Percentiles rank a stretch among this genome's conserved stretches.
phyloP scores from a whole-genome alignment of 2,113 vertebrate genomes.

The Strigops habroptila region DNA sequence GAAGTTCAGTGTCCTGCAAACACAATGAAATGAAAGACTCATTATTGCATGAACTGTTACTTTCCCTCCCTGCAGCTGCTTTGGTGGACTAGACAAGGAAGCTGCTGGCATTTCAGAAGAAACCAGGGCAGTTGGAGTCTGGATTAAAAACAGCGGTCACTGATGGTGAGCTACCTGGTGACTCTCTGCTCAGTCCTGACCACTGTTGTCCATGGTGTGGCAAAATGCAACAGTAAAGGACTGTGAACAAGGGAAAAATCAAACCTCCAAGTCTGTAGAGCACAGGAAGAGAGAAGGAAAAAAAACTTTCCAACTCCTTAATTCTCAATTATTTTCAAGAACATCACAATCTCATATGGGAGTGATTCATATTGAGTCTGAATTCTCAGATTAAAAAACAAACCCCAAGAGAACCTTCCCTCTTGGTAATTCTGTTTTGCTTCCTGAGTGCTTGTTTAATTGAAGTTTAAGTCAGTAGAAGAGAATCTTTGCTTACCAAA shows the following conservation, averaged over 20 bases:
- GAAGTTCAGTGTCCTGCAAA: not conserved
- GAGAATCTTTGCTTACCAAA: not conserved
- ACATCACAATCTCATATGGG: not conserved
- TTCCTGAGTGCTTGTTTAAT: not conserved
- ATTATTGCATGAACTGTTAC: not conserved
- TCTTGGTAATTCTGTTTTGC: not conserved
- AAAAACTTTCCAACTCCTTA: not conserved
- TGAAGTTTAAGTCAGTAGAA: not conserved
- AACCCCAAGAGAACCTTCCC: not conserved
- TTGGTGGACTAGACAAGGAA: not conserved
- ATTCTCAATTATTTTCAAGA: constrained; percentile 23
- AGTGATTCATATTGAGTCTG: constrained; percentile 3
- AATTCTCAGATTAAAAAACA: constrained; percentile 20
- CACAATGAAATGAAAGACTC: not conserved
- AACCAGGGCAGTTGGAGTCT: not conserved
- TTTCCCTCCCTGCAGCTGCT: not conserved
- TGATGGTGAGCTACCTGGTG: not conserved
- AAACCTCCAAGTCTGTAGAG: not conserved
- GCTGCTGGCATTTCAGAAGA: not conserved
- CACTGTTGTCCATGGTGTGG: not conserved
- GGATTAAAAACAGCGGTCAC: not conserved
- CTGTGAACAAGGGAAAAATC: not conserved
- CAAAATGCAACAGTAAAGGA: not conserved
- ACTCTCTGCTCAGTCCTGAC: not conserved
- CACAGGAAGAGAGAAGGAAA: not conserved